Conservation (phyloP, 2,797 vertebrate species). For the Heterohyrax brucei region DNA sequence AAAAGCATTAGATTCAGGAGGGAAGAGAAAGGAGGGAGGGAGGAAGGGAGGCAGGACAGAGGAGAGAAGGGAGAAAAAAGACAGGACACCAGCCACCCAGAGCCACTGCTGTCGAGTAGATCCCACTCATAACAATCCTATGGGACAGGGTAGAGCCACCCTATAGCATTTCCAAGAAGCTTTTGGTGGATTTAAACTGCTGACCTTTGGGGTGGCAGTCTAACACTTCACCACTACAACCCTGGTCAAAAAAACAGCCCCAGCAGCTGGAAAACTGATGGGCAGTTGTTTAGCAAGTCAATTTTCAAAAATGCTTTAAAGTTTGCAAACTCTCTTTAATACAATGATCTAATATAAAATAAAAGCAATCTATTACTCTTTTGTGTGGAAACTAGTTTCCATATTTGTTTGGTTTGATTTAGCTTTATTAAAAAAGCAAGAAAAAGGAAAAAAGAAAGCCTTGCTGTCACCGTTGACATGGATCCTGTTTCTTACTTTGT, state of each 20-base stretch:
- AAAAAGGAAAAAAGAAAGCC: not conserved
- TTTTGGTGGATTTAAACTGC: no score
- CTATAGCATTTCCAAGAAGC: no score
- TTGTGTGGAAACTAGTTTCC: not conserved
- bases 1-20: not conserved
- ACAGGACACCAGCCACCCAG: not conserved
- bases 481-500: not conserved
- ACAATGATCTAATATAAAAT: not conserved
- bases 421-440: not conserved
- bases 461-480: rapidly evolving
- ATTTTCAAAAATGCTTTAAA: rapidly evolving
- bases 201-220: no score
- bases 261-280: rapidly evolving
- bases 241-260: not conserved
- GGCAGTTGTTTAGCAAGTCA: no score
- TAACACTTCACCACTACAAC: no score
- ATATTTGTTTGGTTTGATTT: not conserved
- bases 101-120: no score
- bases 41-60: no score
- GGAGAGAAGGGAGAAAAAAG: no score
- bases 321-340: not conserved
- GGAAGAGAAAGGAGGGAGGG: no score
- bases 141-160: no score
- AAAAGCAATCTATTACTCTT: not conserved
- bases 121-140: no score